phyloP scores from a whole-genome alignment of 2,113 vertebrate genomes.

The Ellobius talpinus region DNA sequence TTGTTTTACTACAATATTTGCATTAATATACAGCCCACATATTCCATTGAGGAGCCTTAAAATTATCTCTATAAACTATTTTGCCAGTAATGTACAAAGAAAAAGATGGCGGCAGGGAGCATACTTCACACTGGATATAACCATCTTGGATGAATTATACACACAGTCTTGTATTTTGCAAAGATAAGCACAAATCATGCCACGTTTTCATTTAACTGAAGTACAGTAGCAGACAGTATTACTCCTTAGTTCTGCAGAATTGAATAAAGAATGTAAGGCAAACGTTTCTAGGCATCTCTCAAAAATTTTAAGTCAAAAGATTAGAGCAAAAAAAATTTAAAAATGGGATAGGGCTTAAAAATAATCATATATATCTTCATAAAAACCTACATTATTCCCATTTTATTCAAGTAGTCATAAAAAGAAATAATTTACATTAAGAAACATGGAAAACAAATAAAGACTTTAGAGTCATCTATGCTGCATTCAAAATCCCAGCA shows the following conservation, averaged over 20 bases:
- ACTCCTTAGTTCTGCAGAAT: conserved; percentile 34
- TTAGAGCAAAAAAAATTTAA: neutral
- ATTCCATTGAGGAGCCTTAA: neutral
- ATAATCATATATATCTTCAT: neutral
- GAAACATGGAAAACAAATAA: conserved; percentile 20
- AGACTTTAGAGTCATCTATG: neutral
- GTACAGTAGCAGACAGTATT: neutral
- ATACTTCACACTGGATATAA: neutral
- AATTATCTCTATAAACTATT: neutral
- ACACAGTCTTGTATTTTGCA: neutral
- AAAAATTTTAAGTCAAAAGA: conserved; percentile 46
- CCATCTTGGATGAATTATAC: neutral
- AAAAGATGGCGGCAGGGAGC: too few relatives aligned
- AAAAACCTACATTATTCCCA: neutral
- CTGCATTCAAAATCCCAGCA: conserved; percentile 22
- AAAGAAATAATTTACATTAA: conserved; percentile 27
- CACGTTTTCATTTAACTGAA: conserved; percentile 40
- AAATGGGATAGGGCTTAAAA: conserved; percentile 16
- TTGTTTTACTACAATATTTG: conserved; percentile 48
- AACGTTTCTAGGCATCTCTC: neutral
- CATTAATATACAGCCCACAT: conserved; percentile 6
- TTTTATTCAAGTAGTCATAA: conserved; percentile 15
- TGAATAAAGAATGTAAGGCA: conserved; percentile 38
- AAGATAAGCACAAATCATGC: conserved; percentile 23
- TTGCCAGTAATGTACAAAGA: conserved; percentile 17